Evolutionary conservation across 2,888 invertebrate genomes (phyloP), one percentile per base, ranked within the genome.

Genomic region (Carpatolechia fugitivella): DNA sequence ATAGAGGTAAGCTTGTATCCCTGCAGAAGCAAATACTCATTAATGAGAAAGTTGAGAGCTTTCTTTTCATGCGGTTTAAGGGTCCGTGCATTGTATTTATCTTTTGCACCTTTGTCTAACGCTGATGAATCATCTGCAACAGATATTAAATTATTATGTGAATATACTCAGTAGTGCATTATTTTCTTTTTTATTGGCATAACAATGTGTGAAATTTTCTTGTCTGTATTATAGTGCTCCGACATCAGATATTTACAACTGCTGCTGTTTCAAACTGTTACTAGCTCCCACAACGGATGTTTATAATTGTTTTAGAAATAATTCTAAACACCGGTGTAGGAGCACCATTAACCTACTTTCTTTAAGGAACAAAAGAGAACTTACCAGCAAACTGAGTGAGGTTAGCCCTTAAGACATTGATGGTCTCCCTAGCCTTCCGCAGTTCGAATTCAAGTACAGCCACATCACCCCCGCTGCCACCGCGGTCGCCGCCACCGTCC

Each of bases 361-460:
- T n/a, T n/a, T n/a, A n/a, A n/a, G n/a, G n/a, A n/a, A n/a, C n/a
- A n/a, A n/a, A n/a, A n/a, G n/a, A n/a, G n/a, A 33, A 16, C 56
- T 63, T 77, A 93, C 94, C 94, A 72, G 94, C 93, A 70, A 94
- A 94, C 67, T 94, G 94, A 51, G 97, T 97, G 20, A 97, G 91
- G 80, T 96, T 95, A 16, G 95, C 95, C 71, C 97, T 89, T 47
- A 97, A 82, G 13, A 95, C 92, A 76, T 94, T 94, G 41, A 97
- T 97, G 8, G 95, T 96, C 80, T 97, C 97, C 66, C 93, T 93
- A 0, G 97, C 97, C 81, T 97, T 97, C 51, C 97, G 85, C 14
- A 97, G 80, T 76, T 97, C 97, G 91, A 97, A 97, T 80, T 97
- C 97, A 18, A 97, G 84, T 10, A 97, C 95, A 46, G 97, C 97